phyloP scores from a whole-genome alignment of 2,888 invertebrate species.

The Lycia hirtaria region DNA sequence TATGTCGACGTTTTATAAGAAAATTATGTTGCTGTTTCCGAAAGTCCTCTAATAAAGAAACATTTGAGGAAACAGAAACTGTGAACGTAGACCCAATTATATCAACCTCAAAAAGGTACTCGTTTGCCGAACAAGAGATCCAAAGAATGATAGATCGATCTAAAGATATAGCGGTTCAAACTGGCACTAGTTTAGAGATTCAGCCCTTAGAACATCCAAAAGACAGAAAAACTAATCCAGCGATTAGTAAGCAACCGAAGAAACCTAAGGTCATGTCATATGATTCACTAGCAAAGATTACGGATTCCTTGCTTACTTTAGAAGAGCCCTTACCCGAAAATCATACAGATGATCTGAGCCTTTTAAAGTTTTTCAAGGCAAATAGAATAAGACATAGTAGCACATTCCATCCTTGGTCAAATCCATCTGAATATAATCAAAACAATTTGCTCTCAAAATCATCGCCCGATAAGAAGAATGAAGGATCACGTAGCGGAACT shows the following conservation, averaged over 20 bases:
- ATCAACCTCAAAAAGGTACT: constrained; percentile 43
- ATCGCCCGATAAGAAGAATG: neutral
- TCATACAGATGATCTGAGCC: constrained; percentile 55
- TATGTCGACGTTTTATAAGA: constrained; percentile 29
- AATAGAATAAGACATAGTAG: constrained; percentile 38
- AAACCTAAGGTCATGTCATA: neutral
- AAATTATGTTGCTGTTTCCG: constrained; percentile 38
- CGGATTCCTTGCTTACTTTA: constrained; percentile 29
- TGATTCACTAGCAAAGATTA: constrained; percentile 11
- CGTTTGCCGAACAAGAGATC: constrained; percentile 66
- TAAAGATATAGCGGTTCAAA: constrained; percentile 63
- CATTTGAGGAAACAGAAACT: constrained; percentile 16
- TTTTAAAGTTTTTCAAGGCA: constrained; percentile 58
- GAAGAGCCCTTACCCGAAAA: constrained; percentile 32
- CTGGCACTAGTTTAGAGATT: constrained; percentile 66
- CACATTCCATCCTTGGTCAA: neutral
- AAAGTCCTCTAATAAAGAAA: constrained; percentile 38
- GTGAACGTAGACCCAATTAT: neutral
- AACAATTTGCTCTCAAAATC: too few species aligned
- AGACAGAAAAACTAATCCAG: neutral
- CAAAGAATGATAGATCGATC: constrained; percentile 47
- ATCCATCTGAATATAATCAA: constrained; percentile 36
- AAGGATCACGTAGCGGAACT: neutral
- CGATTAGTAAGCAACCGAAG: neutral
- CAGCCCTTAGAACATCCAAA: constrained; percentile 14